These are phyloP conservation scores for Lingula anatina DNA, from an alignment of 2,888 invertebrate species.

Conservation along the genomic window DNA sequence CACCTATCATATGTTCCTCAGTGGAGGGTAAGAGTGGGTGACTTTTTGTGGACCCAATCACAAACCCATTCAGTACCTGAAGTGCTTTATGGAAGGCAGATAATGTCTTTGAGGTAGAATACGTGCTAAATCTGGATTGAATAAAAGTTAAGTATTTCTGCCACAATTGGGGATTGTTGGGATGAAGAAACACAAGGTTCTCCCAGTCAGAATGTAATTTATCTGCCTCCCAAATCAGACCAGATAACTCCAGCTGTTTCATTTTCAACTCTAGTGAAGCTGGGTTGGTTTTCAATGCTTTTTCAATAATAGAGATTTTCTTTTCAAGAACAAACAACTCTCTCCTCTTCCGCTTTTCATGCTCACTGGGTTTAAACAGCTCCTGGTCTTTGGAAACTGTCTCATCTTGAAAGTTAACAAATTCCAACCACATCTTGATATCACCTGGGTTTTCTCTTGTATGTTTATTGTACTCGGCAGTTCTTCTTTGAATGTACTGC, in stretches of 20 bases:
- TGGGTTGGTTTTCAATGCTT: slow-evolving; percentile 50
- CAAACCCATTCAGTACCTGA: slow-evolving; percentile 33
- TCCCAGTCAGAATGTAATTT: slow-evolving; percentile 49
- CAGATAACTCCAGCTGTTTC: slow-evolving; percentile 41
- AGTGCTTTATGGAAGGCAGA: slow-evolving; percentile 49
- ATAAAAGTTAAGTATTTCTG: slow-evolving; percentile 44
- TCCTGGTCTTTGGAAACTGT: not conserved
- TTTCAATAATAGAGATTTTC: slow-evolving; percentile 51
- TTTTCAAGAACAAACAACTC: slow-evolving; percentile 41
- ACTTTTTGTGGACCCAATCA: slow-evolving; percentile 44
- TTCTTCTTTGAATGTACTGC: slow-evolving; percentile 3
- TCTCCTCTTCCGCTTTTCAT: slow-evolving; percentile 8
- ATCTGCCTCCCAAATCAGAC: slow-evolving; percentile 39
- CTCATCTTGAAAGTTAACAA: slow-evolving; percentile 53
- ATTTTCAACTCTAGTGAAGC: slow-evolving; percentile 44
- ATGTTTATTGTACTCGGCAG: slow-evolving; percentile 37
- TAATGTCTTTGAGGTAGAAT: slow-evolving; percentile 37
- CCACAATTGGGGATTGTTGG: slow-evolving; percentile 50
- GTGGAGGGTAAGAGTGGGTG: slow-evolving; percentile 33
- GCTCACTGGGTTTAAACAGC: no score
- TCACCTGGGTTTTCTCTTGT: slow-evolving; percentile 45
- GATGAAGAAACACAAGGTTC: slow-evolving; percentile 48
- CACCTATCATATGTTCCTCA: slow-evolving; percentile 35
- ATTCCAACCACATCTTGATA: slow-evolving; percentile 51
- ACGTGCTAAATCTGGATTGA: slow-evolving; percentile 44